A percentile compares a stretch with the other conserved stretches of the same genome.
phyloP scores from a whole-genome alignment of 2,888 invertebrate species.

The Anoncus sp. region DNA sequence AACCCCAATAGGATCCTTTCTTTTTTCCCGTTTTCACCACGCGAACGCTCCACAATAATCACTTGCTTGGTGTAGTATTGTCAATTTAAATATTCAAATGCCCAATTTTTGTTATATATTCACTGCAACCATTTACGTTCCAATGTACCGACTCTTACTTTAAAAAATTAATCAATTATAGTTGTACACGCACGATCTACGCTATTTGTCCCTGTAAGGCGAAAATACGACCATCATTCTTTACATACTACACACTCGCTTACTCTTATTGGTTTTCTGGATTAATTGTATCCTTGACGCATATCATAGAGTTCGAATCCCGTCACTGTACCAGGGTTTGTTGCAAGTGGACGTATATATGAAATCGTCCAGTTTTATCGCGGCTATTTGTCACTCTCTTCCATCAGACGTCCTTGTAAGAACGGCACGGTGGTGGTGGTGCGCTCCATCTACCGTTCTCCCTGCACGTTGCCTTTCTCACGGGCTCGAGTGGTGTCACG shows the following conservation, averaged over 20 bases:
- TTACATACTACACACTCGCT: no score
- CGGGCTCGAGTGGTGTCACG: conserved; percentile 84
- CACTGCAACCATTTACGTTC: background rate
- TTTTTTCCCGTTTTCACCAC: background rate
- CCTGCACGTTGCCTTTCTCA: conserved; percentile 87
- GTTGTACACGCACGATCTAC: conserved; percentile 5
- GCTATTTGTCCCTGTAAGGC: conserved; percentile 12
- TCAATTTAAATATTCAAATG: conserved; percentile 31
- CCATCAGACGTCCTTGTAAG: conserved; percentile 86
- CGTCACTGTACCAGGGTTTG: conserved; percentile 3
- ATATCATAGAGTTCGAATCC: no score
- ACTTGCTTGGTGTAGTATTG: no score
- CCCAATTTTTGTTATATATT: conserved; percentile 16
- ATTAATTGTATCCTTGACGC: background rate
- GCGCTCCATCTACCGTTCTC: conserved; percentile 89
- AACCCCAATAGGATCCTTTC: conserved; percentile 30
- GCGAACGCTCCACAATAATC: conserved; percentile 28
- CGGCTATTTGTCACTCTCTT: conserved; percentile 26
- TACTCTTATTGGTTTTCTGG: no score
- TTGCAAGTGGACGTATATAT: background rate
- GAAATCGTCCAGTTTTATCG: conserved; percentile 1
- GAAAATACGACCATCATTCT: background rate
- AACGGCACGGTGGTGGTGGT: conserved; percentile 88
- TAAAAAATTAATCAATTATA: background rate
- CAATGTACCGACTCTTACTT: no score